Evolutionary conservation across 2,888 invertebrate genomes (phyloP).

Genomic region (Artemia sinica): DNA sequence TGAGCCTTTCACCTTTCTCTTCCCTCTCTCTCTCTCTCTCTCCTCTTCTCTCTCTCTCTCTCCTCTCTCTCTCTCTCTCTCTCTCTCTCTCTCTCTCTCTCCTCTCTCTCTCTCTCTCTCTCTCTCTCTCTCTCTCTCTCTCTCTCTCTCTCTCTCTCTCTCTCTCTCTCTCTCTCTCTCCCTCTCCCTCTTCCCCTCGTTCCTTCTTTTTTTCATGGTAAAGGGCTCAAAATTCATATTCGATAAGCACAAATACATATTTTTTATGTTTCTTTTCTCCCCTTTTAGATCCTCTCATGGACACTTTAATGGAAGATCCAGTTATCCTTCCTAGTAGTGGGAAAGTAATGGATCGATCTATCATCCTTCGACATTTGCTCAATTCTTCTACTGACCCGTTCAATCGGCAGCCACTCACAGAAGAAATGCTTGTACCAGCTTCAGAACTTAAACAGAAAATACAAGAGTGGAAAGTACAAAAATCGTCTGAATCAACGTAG

Average conservation of each 20-base stretch:
- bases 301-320: slow-evolving; percentile 89
- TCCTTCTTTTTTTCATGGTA: too few relatives aligned
- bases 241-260: too few relatives aligned
- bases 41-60: too few relatives aligned
- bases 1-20: too few relatives aligned
- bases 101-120: too few relatives aligned
- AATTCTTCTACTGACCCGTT: slow-evolving; percentile 96
- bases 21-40: too few relatives aligned
- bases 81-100: too few relatives aligned
- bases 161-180: background rate
- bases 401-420: slow-evolving; percentile 81
- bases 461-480: slow-evolving; percentile 50
- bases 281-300: slow-evolving; percentile 72
- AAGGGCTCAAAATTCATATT: too few relatives aligned
- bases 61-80: too few relatives aligned
- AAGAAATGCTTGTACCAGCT: slow-evolving; percentile 83
- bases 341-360: slow-evolving; percentile 78
- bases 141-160: background rate
- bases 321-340: slow-evolving; percentile 70
- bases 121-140: too few relatives aligned
- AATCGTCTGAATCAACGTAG: too few relatives aligned
- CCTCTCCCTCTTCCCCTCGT: background rate
- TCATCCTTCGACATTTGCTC: slow-evolving; percentile 77
- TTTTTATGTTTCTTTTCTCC: slow-evolving; percentile 1
- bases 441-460: slow-evolving; percentile 68